phyloP scores from a whole-genome alignment of 2,113 vertebrate genomes.

The Lampris megalopsis region DNA sequence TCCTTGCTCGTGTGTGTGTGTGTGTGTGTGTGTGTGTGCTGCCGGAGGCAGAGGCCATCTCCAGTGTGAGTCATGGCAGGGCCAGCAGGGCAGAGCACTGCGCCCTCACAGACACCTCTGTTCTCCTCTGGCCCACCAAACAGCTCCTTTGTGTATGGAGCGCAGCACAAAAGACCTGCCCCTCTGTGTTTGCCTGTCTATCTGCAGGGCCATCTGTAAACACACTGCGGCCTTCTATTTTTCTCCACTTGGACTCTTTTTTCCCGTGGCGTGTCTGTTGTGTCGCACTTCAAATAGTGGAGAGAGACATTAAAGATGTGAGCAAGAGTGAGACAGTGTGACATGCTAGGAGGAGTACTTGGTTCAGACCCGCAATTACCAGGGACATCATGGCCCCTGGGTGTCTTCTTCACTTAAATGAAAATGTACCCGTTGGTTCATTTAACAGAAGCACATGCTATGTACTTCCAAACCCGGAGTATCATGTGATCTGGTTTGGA shows the following conservation, averaged over 20 bases:
- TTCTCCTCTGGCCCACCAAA: conserved; percentile 67
- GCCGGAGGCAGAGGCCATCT: conserved; percentile 44
- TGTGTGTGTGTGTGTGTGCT: neutral
- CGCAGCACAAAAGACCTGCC: conserved; percentile 56
- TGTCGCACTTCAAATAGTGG: conserved; percentile 19
- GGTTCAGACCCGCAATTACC: too few species aligned
- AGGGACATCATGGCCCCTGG: too few species aligned
- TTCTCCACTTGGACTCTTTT: neutral
- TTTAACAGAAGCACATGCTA: too few species aligned
- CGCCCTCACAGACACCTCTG: conserved; percentile 74
- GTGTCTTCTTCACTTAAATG: too few species aligned
- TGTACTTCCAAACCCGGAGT: too few species aligned
- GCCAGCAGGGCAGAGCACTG: conserved; percentile 61
- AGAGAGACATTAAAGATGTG: neutral
- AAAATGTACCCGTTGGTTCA: too few species aligned
- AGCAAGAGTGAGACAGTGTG: neutral
- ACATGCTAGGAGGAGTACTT: neutral
- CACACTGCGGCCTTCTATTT: neutral
- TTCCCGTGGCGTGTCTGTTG: conserved; percentile 14
- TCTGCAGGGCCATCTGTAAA: conserved; percentile 28
- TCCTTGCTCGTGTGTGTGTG: neutral
- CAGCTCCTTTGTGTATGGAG: conserved; percentile 73
- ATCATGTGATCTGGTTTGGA: too few species aligned
- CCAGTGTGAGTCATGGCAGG: conserved; percentile 73
- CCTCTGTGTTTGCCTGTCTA: conserved; percentile 46